Base-by-base conservation (phyloP, 2,888 invertebrate genomes). In the Ormyrus nitidulus region DNA sequence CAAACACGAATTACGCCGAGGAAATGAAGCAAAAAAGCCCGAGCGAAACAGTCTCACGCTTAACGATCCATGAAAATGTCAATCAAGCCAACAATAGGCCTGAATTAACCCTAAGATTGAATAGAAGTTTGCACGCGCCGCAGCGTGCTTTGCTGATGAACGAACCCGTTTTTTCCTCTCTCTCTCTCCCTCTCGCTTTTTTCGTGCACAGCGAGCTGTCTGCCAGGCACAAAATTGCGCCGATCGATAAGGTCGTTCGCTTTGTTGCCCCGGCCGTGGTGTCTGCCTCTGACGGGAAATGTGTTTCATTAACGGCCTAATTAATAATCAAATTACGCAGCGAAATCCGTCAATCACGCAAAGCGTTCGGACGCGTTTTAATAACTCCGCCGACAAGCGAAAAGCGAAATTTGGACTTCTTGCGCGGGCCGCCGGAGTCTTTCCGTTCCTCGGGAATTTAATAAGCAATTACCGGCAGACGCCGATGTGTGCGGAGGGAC, bases 251-350 rank as follows among this genome's bases (percentile, higher is more conserved):
- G 56, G 85, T 79, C 80, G 83, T 81, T 83, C 81, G 77, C 83
- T 84, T 84, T 84, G 83, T 83, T 83, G 79, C 77, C 77, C 74
- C 34, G 34, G 65, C 66, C 75, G 82, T 10, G 11, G 51, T 69
- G 61, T 59, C 6, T 64, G 69, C 71, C 77, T 83, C 82, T 83
- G 84, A 85, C 84, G 85, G 70, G 84, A 86, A 88, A 87, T 88
- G 86, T 87, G 88, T 88, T 88, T 89, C 89, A 88, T 89, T 88
- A 89, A 87, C 89, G 86, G 89, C 88, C 88, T 89, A 90, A 90
- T 89, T 89, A 88, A 89, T 90, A 89, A 89, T 89, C 89, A 88
- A 89, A 89, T 89, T 88, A 89, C 88, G 86, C 84, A 85, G 85
- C 86, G 66, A 86, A 86, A 87, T 86, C 85, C 86, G 83, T 84